Evolutionary conservation across 2,888 invertebrate species (phyloP), one percentile per base, ranked within the genome.

Genomic region (Abrostola tripartita): DNA sequence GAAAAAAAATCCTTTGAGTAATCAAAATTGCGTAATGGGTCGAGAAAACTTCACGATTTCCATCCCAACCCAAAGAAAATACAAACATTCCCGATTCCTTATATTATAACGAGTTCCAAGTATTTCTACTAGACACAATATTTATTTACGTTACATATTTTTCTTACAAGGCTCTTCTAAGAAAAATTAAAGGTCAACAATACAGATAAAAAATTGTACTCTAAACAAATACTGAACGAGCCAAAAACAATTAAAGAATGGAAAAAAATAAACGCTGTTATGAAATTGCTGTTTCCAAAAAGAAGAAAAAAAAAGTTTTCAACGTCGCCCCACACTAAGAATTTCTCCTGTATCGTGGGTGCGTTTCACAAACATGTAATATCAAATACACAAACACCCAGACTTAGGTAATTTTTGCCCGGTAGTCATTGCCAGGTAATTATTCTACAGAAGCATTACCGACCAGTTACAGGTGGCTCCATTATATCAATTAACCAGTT

Each of bases 381-480:
- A n/a, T n/a, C n/a, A n/a, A n/a, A n/a, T n/a, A n/a, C n/a, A n/a
- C n/a, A n/a, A n/a, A n/a, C n/a, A n/a, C n/a, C n/a, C n/a, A n/a
- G n/a, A n/a, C n/a, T n/a, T n/a, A n/a, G n/a, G n/a, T n/a, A n/a
- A n/a, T n/a, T n/a, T n/a, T n/a, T n/a, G n/a, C n/a, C n/a, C n/a
- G n/a, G n/a, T n/a, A n/a, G n/a, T n/a, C n/a, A n/a, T 59, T 56
- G n/a, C 50, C 47, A 9, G 41, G 49, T 64, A 80, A 80, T 78
- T 80, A 78, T 67, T 69, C 64, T 52, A 42, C 6, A 41, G 59
- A 61, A 71, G 66, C 65, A 61, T 60, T 68, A 61, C 49, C 52
- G 37, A 71, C 54, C 68, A 52, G 63, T 71, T 74, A 82, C 81
- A 84, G 76, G 78, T 83, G 73, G 71, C 50, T 61, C 64, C 57